Evolutionary conservation across 2,113 vertebrate genomes (phyloP), one percentile per base, ranked within the genome.

Genomic region (Origma solitaria): DNA sequence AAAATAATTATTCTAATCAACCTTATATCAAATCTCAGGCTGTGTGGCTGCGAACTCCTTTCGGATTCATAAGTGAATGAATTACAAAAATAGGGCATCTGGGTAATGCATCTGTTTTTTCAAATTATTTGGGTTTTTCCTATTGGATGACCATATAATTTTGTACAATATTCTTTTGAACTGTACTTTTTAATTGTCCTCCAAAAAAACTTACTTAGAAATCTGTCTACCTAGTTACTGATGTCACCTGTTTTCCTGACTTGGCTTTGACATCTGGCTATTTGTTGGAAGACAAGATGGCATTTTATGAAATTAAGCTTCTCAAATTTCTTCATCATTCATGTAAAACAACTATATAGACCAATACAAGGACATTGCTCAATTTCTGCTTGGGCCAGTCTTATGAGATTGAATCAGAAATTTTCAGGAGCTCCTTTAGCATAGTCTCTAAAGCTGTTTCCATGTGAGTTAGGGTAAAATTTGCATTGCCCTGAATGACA

Each of bases 401-500:
- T 49, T 61, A 42, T 2, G 27, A 75, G 35, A 44, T 45, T 56
- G 10, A 92, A 28, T 44, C 6, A 62, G 31, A 85, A 78, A 56
- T 61, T 83, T 86, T 88, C 68, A 71, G 47, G 20, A 78, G 2
- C 21, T 77, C 19, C 10, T 72, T 79, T 64, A 69, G 33, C 24
- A 70, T 30, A 53, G 13, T 87, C 83, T 84, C 56, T 75, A 56
- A 82, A 92, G 15, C 15, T 71, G 13, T 82, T 92, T 72, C 31
- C 7, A 12, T 45, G 7, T 56, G n/a, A 86, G 18, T 64, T 66
- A 79, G 9, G 28, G 27, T 50, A 86, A 86, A 92, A 93, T 78
- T 68, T 93, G 25, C 69, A 84, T 75, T 92, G 45, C 65, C 53
- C 38, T 79, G 42, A 87, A 69, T 66, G 81, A 78, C 73, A 72